These are phyloP conservation scores for Mesembrinibis cayennensis DNA, from an alignment of 2,113 vertebrate genomes.

Conservation along the genomic window DNA sequence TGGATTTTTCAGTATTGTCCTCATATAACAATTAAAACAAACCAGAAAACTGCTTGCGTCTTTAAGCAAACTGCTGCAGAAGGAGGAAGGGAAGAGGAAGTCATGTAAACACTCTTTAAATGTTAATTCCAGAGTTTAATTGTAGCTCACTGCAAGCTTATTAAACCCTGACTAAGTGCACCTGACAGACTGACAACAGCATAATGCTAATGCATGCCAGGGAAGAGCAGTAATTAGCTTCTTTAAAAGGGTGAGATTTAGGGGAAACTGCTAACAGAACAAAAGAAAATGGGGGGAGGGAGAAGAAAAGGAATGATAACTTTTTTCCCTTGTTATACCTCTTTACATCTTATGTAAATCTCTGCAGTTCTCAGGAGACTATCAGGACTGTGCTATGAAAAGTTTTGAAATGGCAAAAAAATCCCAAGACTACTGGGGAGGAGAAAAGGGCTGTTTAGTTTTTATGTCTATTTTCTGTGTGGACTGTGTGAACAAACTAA, in stretches of 20 bases:
- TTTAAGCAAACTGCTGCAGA: slow-evolving; percentile 39
- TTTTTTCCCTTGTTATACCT: not conserved
- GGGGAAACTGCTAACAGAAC: slow-evolving; percentile 36
- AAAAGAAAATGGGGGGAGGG: slow-evolving; percentile 31
- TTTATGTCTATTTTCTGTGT: not conserved
- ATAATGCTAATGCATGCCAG: slow-evolving; percentile 62
- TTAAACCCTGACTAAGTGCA: slow-evolving; percentile 69
- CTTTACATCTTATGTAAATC: not conserved
- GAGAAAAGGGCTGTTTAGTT: not conserved
- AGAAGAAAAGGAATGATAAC: not conserved
- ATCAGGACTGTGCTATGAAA: not conserved
- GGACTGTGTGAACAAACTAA: not conserved
- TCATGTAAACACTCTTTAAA: slow-evolving; percentile 66
- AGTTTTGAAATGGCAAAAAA: not conserved
- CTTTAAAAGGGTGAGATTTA: slow-evolving; percentile 38
- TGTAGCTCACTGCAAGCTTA: slow-evolving; percentile 66
- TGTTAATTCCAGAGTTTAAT: slow-evolving; percentile 70
- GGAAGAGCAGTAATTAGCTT: slow-evolving; percentile 64
- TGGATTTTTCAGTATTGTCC: not conserved
- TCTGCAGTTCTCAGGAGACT: not conserved
- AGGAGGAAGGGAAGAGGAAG: slow-evolving; percentile 52
- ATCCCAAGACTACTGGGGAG: not conserved
- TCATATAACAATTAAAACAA: not conserved
- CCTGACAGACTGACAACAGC: slow-evolving; percentile 71
- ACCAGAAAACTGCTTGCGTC: not conserved